phyloP scores from a whole-genome alignment of 30 jellyfish, hydroid and myxozoan genomes.

The Chrysaora quinquecirrha region DNA sequence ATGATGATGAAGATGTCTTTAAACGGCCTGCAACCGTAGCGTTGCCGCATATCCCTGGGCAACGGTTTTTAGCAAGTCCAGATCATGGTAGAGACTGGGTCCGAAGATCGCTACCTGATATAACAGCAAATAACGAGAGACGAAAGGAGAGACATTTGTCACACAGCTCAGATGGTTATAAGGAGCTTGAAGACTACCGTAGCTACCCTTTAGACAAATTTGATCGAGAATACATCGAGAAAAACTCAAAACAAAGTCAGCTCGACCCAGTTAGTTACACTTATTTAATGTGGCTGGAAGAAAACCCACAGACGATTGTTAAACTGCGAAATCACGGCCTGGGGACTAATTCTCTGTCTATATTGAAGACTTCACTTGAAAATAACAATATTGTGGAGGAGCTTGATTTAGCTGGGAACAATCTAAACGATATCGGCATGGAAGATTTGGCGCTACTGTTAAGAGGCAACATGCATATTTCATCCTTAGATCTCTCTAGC shows the following conservation, averaged over 20 bases:
- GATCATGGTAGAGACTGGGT: not conserved
- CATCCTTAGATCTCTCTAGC: slow-evolving; percentile 23
- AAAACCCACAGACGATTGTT: slow-evolving; percentile 40
- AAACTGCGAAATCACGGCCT: slow-evolving; percentile 55
- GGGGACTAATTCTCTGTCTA: slow-evolving; percentile 24
- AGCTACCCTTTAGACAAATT: slow-evolving; percentile 37
- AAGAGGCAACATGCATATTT: slow-evolving; percentile 53
- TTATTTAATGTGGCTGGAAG: slow-evolving; percentile 47
- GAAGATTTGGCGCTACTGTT: slow-evolving; percentile 54
- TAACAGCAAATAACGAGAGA: not conserved
- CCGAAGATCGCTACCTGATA: not conserved
- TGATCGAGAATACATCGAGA: slow-evolving; percentile 29
- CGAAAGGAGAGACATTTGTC: not conserved
- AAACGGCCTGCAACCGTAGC: slow-evolving; percentile 45
- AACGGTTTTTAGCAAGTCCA: not conserved
- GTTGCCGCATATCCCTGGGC: slow-evolving; percentile 35
- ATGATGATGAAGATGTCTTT: not conserved
- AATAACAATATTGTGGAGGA: slow-evolving; percentile 40
- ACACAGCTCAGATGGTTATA: not conserved
- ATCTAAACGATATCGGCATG: slow-evolving; percentile 36
- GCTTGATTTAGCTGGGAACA: slow-evolving; percentile 61
- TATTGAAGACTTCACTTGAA: slow-evolving; percentile 15
- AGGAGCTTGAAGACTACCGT: slow-evolving; percentile 11
- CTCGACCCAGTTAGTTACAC: slow-evolving; percentile 54
- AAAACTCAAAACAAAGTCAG: not conserved